Conservation (phyloP, 1,140 invertebrate genomes). For the Solen grandis region DNA sequence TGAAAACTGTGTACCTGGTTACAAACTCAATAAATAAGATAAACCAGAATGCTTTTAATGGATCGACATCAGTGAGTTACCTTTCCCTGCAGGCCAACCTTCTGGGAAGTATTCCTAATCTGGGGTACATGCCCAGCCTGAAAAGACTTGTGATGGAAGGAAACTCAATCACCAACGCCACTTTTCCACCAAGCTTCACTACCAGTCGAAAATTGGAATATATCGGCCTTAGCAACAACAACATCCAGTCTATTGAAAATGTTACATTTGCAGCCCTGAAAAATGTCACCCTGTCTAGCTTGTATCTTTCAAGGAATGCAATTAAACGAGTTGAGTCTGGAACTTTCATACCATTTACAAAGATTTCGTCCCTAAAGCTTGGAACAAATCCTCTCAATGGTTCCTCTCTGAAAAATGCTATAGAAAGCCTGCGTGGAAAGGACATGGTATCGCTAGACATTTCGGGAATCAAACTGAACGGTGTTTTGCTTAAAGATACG, state of each 20-base stretch:
- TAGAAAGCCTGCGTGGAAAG: slow-evolving; percentile 56
- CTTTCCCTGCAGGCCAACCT: slow-evolving; percentile 61
- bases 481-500: slow-evolving; percentile 55
- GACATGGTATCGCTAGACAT: slow-evolving; percentile 65
- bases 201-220: slow-evolving; percentile 15
- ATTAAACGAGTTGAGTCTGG: slow-evolving; percentile 52
- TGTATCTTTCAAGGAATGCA: slow-evolving; percentile 63
- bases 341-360: slow-evolving; percentile 58
- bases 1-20: slow-evolving; percentile 49
- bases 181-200: slow-evolving; percentile 58
- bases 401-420: slow-evolving; percentile 45
- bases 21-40: slow-evolving; percentile 61
- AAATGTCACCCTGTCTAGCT: slow-evolving; percentile 47
- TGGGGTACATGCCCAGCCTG: slow-evolving; percentile 53
- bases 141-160: slow-evolving; percentile 59
- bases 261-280: slow-evolving; percentile 59
- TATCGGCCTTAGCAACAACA: slow-evolving; percentile 67
- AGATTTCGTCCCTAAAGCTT: slow-evolving; percentile 65
- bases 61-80: slow-evolving; percentile 40
- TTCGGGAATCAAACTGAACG: slow-evolving; percentile 58
- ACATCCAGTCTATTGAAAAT: slow-evolving; percentile 56
- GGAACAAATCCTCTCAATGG: slow-evolving; percentile 62
- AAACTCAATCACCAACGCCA: slow-evolving; percentile 63
- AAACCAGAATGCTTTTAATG: slow-evolving; percentile 54
- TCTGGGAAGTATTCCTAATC: slow-evolving; percentile 52